A percentile compares a stretch with the other conserved stretches of the same genome.
Evolutionary conservation across 2,888 invertebrate genomes (phyloP).

Genomic region (Eilema caniola): DNA sequence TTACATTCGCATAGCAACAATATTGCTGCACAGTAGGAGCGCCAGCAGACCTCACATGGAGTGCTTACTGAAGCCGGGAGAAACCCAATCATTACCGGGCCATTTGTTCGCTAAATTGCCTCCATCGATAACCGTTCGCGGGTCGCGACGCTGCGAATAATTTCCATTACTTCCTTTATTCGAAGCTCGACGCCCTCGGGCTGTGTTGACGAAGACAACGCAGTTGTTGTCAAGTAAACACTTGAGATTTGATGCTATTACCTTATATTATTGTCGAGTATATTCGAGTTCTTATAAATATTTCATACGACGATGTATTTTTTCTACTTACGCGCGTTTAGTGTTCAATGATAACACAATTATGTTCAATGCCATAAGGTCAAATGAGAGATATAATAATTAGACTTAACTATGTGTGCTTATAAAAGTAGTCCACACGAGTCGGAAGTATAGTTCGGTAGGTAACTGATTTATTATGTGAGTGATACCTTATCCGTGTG

Average conservation of each 20-base stretch:
- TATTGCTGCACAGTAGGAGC: slow-evolving; percentile 32
- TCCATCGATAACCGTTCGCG: slow-evolving; percentile 72
- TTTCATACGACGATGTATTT: neutral
- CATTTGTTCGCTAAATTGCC: slow-evolving; percentile 78
- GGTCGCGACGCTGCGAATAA: slow-evolving; percentile 68
- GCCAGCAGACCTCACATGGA: slow-evolving; percentile 53
- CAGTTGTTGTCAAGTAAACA: slow-evolving; percentile 54
- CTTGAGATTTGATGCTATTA: slow-evolving; percentile 44
- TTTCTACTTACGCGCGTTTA: neutral
- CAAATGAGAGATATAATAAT: neutral
- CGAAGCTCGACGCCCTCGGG: slow-evolving; percentile 59
- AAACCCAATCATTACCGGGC: slow-evolving; percentile 56
- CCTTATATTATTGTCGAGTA: neutral
- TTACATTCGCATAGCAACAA: slow-evolving; percentile 7
- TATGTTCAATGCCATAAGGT: neutral
- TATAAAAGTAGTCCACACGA: neutral
- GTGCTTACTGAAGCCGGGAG: slow-evolving; percentile 51
- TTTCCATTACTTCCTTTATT: slow-evolving; percentile 73
- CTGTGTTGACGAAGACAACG: slow-evolving; percentile 64
- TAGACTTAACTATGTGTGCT: neutral
- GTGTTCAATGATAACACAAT: neutral
- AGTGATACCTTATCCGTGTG: no score
- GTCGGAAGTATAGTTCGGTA: neutral
- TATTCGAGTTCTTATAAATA: neutral
- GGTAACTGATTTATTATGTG: neutral